These are phyloP conservation scores for Drosophila leonis DNA, from an alignment of 2,888 invertebrate genomes.

Conservation along the genomic window DNA sequence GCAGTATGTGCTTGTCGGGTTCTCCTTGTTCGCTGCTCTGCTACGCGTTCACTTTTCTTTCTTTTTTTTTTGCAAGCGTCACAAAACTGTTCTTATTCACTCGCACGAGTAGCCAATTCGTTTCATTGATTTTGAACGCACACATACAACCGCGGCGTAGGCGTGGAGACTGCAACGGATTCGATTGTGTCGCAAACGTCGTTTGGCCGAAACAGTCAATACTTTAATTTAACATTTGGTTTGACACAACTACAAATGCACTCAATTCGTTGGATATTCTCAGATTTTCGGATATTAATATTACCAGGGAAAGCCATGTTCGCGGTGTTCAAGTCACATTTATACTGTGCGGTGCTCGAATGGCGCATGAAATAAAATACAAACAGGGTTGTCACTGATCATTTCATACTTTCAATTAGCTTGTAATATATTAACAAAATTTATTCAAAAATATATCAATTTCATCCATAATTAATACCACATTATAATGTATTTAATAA, in stretches of 20 bases:
- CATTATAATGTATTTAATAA: background rate
- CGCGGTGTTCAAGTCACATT: slow-evolving; percentile 89
- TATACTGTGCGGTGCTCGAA: slow-evolving; percentile 89
- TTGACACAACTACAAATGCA: slow-evolving; percentile 73
- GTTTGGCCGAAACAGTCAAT: slow-evolving; percentile 47
- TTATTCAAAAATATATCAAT: background rate
- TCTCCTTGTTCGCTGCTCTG: slow-evolving; percentile 43
- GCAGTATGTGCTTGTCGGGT: slow-evolving; percentile 25
- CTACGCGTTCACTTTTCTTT: slow-evolving; percentile 61
- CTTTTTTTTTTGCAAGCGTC: slow-evolving; percentile 58
- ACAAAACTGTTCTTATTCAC: slow-evolving; percentile 61
- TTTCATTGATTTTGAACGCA: slow-evolving; percentile 62
- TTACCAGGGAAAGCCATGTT: slow-evolving; percentile 89
- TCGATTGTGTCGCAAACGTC: slow-evolving; percentile 36
- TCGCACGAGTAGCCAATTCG: slow-evolving; percentile 51
- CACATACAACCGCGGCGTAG: slow-evolving; percentile 39
- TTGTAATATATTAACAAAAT: background rate
- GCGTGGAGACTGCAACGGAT: slow-evolving; percentile 24
- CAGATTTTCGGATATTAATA: slow-evolving; percentile 80
- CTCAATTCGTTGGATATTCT: slow-evolving; percentile 68
- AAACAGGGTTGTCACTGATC: slow-evolving; percentile 52
- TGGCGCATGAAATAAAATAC: slow-evolving; percentile 63
- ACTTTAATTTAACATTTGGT: slow-evolving; percentile 84
- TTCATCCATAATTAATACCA: background rate
- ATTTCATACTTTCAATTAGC: background rate